Evolutionary conservation across 2,888 invertebrate genomes (phyloP).

Genomic region (Mellilla xanthometata): DNA sequence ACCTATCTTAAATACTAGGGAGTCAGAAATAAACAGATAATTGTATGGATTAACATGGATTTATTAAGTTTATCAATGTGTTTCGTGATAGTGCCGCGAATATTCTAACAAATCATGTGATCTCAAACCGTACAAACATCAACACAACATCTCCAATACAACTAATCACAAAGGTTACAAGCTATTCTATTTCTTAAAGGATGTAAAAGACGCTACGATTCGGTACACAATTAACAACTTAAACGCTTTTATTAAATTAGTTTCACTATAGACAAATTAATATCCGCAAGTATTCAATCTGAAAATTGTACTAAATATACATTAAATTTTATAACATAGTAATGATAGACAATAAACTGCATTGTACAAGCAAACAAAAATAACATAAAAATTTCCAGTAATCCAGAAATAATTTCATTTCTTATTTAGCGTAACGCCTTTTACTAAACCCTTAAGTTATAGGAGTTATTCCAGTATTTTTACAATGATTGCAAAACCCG

Average conservation of each 20-base stretch:
- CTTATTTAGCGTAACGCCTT: not conserved
- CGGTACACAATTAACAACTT: no score
- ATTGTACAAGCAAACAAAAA: no score
- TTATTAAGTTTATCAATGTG: conserved; percentile 77
- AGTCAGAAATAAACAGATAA: conserved; percentile 35
- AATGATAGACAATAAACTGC: no score
- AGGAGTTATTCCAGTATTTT: conserved; percentile 1
- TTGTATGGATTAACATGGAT: conserved; percentile 71
- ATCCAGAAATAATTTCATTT: no score
- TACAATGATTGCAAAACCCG: conserved; percentile 26
- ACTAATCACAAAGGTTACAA: conserved; percentile 31
- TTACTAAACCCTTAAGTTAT: not conserved
- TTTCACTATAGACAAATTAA: no score
- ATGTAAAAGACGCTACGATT: not conserved
- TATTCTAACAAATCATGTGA: conserved; percentile 70
- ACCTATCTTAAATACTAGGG: no score
- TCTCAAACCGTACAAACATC: conserved; percentile 59
- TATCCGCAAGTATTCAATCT: no score
- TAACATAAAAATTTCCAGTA: no score
- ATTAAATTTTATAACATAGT: no score
- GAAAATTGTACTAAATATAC: no score
- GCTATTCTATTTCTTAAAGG: conserved; percentile 1
- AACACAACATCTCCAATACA: conserved; percentile 51
- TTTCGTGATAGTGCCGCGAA: conserved; percentile 73
- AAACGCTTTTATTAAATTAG: no score